These are phyloP conservation scores for Cetoscarus ocellatus DNA, from an alignment of 2,797 vertebrate genomes.

Conservation along the genomic window DNA sequence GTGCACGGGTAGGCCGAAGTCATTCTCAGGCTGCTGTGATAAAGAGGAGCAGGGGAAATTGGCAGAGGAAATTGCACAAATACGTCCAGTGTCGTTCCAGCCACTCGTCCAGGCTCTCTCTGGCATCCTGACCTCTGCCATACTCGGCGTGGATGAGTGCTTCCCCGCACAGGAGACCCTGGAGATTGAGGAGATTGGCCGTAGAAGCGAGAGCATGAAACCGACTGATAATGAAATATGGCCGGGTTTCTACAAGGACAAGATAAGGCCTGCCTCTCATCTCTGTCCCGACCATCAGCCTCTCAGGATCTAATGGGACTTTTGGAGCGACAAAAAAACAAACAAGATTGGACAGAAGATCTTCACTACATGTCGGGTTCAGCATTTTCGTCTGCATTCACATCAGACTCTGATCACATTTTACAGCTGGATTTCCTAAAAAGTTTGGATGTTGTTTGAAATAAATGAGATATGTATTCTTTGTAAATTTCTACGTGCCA, in stretches of 20 bases:
- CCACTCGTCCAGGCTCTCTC: constrained; percentile 24
- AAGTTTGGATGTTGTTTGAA: no score
- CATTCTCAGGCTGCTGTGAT: constrained; percentile 39
- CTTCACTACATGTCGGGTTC: neutral
- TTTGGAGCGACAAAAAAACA: constrained; percentile 45
- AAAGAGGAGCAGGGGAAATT: constrained; percentile 23
- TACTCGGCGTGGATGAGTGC: constrained; percentile 54
- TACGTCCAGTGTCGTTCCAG: constrained; percentile 31
- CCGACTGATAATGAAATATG: constrained; percentile 76
- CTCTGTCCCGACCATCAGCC: constrained; percentile 56
- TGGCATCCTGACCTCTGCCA: constrained; percentile 50
- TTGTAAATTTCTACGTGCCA: no score
- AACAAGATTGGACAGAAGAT: constrained; percentile 1
- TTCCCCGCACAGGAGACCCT: constrained; percentile 43
- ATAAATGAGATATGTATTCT: no score
- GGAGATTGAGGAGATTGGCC: constrained; percentile 64
- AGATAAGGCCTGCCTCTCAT: constrained; percentile 75
- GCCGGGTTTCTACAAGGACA: constrained; percentile 64
- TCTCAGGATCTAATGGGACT: constrained; percentile 62
- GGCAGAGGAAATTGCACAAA: constrained; percentile 61
- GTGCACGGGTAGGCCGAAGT: constrained; percentile 14
- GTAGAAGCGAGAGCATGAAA: constrained; percentile 63
- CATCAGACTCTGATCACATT: neutral
- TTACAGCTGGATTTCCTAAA: neutral
- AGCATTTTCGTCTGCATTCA: neutral